Base-by-base conservation (phyloP, 2,113 vertebrate genomes). In the Edolisoma coerulescens region DNA sequence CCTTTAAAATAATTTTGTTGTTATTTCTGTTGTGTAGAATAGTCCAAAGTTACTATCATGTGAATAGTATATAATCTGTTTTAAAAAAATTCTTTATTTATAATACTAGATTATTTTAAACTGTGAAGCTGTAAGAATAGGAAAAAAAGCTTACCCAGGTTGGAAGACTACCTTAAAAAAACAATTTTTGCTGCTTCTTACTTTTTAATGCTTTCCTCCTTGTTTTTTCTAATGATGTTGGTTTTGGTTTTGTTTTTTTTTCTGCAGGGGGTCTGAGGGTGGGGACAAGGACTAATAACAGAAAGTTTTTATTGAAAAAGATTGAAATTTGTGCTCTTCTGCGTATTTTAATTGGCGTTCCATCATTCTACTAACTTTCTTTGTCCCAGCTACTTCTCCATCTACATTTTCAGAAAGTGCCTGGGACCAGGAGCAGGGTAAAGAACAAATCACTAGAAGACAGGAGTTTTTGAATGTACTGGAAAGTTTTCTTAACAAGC, bases 1-100 rank as follows among this genome's bases (percentile, higher is more conserved):
- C 9, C 11, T 64, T 81, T 42, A 37, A 59, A 69, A 39, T 24
- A 7, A n/a, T 52, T 63, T 27, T 3, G 0, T 56, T 9, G 4
- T 33, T 69, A 27, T 53, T 42, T 61, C 24, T 56, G 5, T 42
- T 0, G 0, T 76, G 44, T 63, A 44, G 39, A 32, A 27, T 23
- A 61, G 16, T 61, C 56, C 21, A 37, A 30, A n/a, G 50, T 49
- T 67, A 52, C 2, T 52, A 21, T 10, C 4, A 52, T 33, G 14
- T 32, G 18, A 57, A 8, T 49, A 39, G 8, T 0, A 3, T 47
- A 27, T 60, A 0, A 7, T 23, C 42, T 37, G 5, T 45, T 64
- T 9, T 33, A 28, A 67, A 52, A 35, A 39, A 44, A 39, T 10
- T 20, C 8, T 35, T 71, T 56, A 7, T 49, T 56, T 81, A 8